Base-by-base conservation (phyloP, 2,113 vertebrate species). In the Anthoscopus minutus region DNA sequence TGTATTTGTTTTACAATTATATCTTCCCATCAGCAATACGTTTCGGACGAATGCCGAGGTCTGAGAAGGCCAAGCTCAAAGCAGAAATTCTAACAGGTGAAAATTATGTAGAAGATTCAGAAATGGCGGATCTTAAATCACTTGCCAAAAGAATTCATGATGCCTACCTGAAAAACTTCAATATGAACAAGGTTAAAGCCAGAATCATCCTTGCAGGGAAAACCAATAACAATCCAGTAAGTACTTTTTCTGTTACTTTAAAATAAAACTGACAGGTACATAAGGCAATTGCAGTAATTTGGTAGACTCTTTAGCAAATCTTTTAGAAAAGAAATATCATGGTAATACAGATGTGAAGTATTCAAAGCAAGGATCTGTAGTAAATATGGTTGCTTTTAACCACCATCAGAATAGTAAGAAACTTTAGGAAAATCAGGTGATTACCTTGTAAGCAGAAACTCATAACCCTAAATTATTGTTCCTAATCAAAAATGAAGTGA, bases 131-230 rank as follows among this genome's bases (percentile, higher is more conserved):
- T 96, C 99, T 99, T 95, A 99, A 98, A 93, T 99, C 98, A 10
- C 98, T 99, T 54, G 99, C 99, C 96, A 98, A 98, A 96, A 98
- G 98, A 89, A 99, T 99, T 95, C 98, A 99, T 11, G 99, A 99
- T 78, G 99, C 99, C 92, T 99, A 99, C 97, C 96, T 99, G 97
- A 99, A 99, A 98, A 99, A 99, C 97, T 99, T 99, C 97, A 99
- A 98, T 93, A 99, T 99, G 99, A 99, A 99, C 98, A 99, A 99
- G 97, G 98, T 98, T 93, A 99, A 99, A 97, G 99, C 99, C 74
- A 97, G 99, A 35, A 98, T 99, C 95, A 98, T 99, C 93, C 98
- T 99, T 61, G 99, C 98, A 2, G 99, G 99, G 88, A 99, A 99
- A 97, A 98, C 99, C 94, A 99, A 95, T 98, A 99, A 98, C 92